phyloP scores from a whole-genome alignment of 2,113 vertebrate genomes.

The Trematomus loennbergii region DNA sequence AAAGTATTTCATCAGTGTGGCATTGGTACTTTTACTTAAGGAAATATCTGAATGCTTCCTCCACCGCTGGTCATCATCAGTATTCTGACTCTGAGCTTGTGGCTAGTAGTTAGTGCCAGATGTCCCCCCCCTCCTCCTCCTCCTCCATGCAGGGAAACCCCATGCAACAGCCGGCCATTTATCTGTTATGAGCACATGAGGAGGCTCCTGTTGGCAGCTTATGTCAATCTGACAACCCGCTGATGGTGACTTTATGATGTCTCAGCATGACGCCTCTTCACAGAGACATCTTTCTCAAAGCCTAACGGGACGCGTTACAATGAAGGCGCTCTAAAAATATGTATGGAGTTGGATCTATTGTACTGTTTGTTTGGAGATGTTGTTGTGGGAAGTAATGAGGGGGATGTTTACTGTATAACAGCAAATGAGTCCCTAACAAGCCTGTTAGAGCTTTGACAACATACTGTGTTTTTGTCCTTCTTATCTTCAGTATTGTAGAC shows the following conservation, averaged over 20 bases:
- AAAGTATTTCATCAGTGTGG: not conserved
- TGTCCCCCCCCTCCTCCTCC: conserved; percentile 36
- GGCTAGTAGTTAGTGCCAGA: conserved; percentile 51
- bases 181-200: conserved; percentile 65
- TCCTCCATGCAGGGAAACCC: conserved; percentile 36
- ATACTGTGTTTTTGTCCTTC: not conserved
- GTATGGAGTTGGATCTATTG: conserved; percentile 11
- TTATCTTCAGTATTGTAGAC: not conserved
- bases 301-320: conserved; percentile 10
- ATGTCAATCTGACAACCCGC: conserved; percentile 56
- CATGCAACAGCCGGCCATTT: conserved; percentile 55
- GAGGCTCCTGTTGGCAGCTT: conserved; percentile 44
- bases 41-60: not conserved
- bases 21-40: not conserved
- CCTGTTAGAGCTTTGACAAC: not conserved
- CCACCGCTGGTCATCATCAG: conserved; percentile 11
- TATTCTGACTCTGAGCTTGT: conserved; percentile 14
- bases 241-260: conserved; percentile 37
- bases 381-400: not conserved
- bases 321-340: conserved; percentile 20
- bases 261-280: conserved; percentile 28
- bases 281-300: conserved; percentile 21
- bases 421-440: not conserved
- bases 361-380: conserved; percentile 6
- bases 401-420: not conserved